Evolutionary conservation across 2,113 vertebrate species (phyloP), one percentile per base, ranked within the genome.

Genomic region (Sisor rabdophorus): DNA sequence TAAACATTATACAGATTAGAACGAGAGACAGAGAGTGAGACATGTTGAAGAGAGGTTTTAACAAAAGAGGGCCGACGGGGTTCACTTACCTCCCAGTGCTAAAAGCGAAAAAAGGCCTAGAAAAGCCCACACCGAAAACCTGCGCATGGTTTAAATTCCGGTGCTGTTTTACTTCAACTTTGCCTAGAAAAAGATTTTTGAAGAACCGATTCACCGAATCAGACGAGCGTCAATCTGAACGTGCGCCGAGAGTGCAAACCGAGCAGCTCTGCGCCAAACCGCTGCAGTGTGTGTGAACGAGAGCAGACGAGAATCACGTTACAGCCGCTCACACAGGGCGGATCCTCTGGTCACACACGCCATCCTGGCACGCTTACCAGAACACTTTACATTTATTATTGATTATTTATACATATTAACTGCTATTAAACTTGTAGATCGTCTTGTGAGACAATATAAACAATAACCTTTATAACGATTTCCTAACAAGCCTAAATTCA

Each of bases 11-110:
- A 44, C 40, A 44, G 9, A 44, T 10, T 6, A 44, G 40, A 44
- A 9, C 17, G 26, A 8, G 0, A 16, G 19, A 69, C 47, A 40
- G 76, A 48, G 78, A 53, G 67, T 78, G 74, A 58, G 61, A 80
- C 73, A 73, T 71, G 79, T 47, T 73, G 36, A 30, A 52, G 53
- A 56, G 36, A 12, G 20, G 32, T 56, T 71, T 70, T 68, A 84
- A 86, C 75, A 84, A 86, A 74, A 85, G 80, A 83, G 72, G 73
- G 76, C 75, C 67, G 65, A 79, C 76, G 53, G 56, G 78, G 84
- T 87, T 82, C 90, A 78, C 87, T 87, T 82, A 92, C 90, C 90
- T 82, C 84, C 73, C 72, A 85, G 77, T 63, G 85, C 76, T 64
- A 87, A 74, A 65, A 89, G 71, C 86, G 86, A 82, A 79, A 89